Evolutionary conservation across 2,888 invertebrate genomes (phyloP), one percentile per base, ranked within the genome.

Genomic region (Mesochorus sp.): DNA sequence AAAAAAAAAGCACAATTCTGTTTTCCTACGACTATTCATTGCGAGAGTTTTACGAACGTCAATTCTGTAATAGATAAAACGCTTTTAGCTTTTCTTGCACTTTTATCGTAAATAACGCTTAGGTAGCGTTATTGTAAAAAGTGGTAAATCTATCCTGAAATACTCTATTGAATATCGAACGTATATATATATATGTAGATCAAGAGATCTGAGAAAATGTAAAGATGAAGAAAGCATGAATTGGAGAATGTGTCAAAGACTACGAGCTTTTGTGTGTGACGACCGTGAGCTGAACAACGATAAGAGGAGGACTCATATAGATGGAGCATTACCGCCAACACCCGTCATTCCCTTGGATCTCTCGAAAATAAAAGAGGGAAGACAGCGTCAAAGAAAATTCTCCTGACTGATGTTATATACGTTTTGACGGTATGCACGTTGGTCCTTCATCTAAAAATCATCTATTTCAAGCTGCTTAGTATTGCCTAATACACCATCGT

Each of bases 321-420:
- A 82, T 82, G 81, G 81, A 74, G 76, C 79, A 82, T 82, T 82
- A 82, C 66, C 62, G 72, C 62, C 72, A 57, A 71, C 67, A 21
- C n/a, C n/a, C 62, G 66, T 71, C 66, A 21, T 61, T 59, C 37
- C 62, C 28, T 57, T 24, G 6, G 49, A 67, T 70, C 42, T 51
- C 53, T 42, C 42, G 57, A 62, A 75, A 39, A 26, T 31, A 42
- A 64, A 37, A n/a, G 28, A 10, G 26, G 19, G 3, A 21, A 67
- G 71, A 76, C 55, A 57, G 24, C 64, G 61, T 76, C 81, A 81
- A 79, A 81, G 74, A 71, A 80, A 62, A 47, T 31, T 34, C 53
- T 14, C 67, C 49, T 14, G 39, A 53, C 70, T 59, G 68, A 39
- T 55, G 57, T 73, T 55, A 39, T 44, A 74, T 75, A 71, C 49